These are phyloP conservation scores for Melangyna quadrimaculata DNA, from an alignment of 2,888 invertebrate genomes.

Conservation along the genomic window DNA sequence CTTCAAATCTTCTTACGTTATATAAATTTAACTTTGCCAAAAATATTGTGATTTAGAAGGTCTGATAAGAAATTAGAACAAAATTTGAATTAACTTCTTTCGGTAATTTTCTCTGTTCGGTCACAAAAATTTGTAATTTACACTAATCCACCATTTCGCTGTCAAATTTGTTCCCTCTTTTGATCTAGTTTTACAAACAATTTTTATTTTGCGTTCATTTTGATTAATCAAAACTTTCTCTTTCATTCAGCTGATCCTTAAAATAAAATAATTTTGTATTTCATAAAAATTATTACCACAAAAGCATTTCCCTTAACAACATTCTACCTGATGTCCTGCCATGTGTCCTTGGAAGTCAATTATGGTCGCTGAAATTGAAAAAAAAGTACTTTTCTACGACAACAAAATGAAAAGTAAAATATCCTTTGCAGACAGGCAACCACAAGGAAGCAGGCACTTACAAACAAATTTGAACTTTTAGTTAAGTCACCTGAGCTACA, in stretches of 20 bases:
- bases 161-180: background rate
- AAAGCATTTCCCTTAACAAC: constrained; percentile 19
- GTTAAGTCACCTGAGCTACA: constrained; percentile 10
- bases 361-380: background rate
- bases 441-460: background rate
- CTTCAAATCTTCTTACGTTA: too few species aligned
- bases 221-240: constrained; percentile 52
- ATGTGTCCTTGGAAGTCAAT: background rate
- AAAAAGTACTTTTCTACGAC: background rate
- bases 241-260: constrained; percentile 39
- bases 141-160: background rate
- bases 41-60: too few species aligned
- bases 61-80: too few species aligned
- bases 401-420: background rate
- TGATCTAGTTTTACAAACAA: background rate
- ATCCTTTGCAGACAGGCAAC: background rate
- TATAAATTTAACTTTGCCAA: too few species aligned
- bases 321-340: too few species aligned
- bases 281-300: constrained; percentile 18
- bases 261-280: constrained; percentile 34
- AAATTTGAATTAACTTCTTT: too few species aligned
- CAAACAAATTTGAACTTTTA: too few species aligned
- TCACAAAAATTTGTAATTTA: too few species aligned
- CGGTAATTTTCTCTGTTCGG: too few species aligned
- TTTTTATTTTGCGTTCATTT: background rate